Conservation (phyloP, 2,888 invertebrate genomes). For the Drosophila mulleri region DNA sequence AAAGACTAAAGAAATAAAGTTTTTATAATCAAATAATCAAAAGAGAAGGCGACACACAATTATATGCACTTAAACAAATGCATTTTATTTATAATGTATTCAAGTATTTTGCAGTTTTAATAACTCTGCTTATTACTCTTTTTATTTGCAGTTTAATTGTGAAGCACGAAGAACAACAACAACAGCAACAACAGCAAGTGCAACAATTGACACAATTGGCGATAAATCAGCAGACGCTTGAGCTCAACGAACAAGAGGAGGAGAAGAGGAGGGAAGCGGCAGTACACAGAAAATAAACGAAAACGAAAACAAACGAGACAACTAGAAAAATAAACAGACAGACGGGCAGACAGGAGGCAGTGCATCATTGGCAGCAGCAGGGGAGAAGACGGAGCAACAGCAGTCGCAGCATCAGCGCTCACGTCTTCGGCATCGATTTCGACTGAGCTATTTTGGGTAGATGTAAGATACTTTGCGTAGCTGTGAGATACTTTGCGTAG, state of each 20-base stretch:
- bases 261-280: slow-evolving; percentile 10
- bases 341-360: slow-evolving; percentile 20
- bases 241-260: slow-evolving; percentile 17
- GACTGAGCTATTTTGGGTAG: slow-evolving; percentile 42
- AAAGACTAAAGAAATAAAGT: slow-evolving; percentile 15
- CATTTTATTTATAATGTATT: slow-evolving; percentile 31
- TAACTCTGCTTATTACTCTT: slow-evolving; percentile 23
- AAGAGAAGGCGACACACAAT: slow-evolving; percentile 11
- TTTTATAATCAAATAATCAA: slow-evolving; percentile 30
- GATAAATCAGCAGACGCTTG: slow-evolving; percentile 51
- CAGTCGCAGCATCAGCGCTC: neutral
- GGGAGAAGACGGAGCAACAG: neutral
- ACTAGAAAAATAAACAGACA: slow-evolving; percentile 25
- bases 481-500: slow-evolving; percentile 20
- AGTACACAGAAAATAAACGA: slow-evolving; percentile 36
- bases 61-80: slow-evolving; percentile 34
- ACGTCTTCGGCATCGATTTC: slow-evolving; percentile 34
- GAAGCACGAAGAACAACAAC: slow-evolving; percentile 33
- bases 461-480: slow-evolving; percentile 19
- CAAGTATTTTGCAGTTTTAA: slow-evolving; percentile 18
- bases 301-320: slow-evolving; percentile 41
- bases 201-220: slow-evolving; percentile 68
- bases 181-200: slow-evolving; percentile 61
- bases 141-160: slow-evolving; percentile 73
- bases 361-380: slow-evolving; percentile 52